A percentile compares a stretch with the other conserved stretches of the same genome.
phyloP scores from a whole-genome alignment of 2,113 vertebrate genomes.

The Amphilophus citrinellus region DNA sequence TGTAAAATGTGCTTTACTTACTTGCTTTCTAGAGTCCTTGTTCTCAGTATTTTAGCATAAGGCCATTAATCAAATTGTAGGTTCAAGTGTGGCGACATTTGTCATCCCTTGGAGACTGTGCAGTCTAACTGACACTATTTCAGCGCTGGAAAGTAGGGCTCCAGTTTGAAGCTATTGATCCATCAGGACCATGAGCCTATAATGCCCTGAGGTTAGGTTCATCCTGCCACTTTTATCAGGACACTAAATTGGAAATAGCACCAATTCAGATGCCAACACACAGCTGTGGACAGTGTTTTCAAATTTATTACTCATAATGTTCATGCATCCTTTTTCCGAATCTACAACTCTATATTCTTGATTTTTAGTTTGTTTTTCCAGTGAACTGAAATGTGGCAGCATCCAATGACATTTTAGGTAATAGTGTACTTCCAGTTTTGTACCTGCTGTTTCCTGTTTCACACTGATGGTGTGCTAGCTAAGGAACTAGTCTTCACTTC shows the following conservation, averaged over 20 bases:
- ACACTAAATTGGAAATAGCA: conserved; percentile 61
- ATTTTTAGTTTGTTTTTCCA: neutral
- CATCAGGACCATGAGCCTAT: conserved; percentile 70
- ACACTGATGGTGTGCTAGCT: neutral
- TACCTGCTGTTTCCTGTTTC: neutral
- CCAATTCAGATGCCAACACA: conserved; percentile 62
- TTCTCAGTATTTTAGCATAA: conserved; percentile 1
- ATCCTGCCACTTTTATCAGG: conserved; percentile 80
- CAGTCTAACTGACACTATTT: conserved; percentile 53
- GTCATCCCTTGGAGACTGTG: conserved; percentile 27
- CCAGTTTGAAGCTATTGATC: conserved; percentile 79
- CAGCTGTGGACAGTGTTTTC: conserved; percentile 20
- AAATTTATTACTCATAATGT: neutral
- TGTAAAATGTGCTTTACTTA: conserved; percentile 36
- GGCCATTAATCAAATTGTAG: conserved; percentile 2
- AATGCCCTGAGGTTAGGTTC: conserved; percentile 78
- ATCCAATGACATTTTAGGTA: neutral
- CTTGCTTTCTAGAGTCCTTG: conserved; percentile 28
- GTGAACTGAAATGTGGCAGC: neutral
- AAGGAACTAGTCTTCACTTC: neutral
- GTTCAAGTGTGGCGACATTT: neutral
- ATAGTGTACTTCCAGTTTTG: neutral
- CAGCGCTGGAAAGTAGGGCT: conserved; percentile 66
- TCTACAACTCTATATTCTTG: neutral
- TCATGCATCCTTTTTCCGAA: neutral